Conservation (phyloP, 2,113 vertebrate genomes). For the Coryphaenoides rupestris region DNA sequence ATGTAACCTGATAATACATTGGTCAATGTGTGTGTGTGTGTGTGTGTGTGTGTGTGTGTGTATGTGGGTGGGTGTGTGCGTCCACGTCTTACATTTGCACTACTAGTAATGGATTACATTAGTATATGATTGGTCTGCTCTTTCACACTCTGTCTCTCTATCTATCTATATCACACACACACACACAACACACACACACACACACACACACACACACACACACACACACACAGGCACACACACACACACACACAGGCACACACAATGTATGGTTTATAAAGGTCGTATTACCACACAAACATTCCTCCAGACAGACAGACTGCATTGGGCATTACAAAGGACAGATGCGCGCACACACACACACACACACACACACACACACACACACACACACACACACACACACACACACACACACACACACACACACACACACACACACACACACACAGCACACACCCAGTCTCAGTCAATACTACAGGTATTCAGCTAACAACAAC, state of each 20-base stretch:
- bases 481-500: not conserved
- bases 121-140: not conserved
- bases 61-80: constrained; percentile 1
- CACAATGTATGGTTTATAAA: not conserved
- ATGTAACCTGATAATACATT: not conserved
- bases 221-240: constrained; percentile 2
- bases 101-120: not conserved
- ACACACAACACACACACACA: not conserved
- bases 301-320: not conserved
- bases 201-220: constrained; percentile 6
- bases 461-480: not conserved
- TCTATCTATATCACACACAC: not conserved
- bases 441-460: not conserved
- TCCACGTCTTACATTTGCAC: not conserved
- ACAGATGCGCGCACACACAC: constrained; percentile 1
- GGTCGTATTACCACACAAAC: not conserved
- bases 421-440: not conserved
- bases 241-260: constrained; percentile 1
- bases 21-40: not conserved
- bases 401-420: not conserved
- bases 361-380: constrained; percentile 1
- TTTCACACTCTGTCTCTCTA: not conserved
- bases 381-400: constrained; percentile 4
- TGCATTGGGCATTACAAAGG: not conserved
- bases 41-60: constrained; percentile 12